Percentiles rank a stretch among this genome's conserved stretches.
Conservation (phyloP, 2,797 vertebrate species). For the Acomys russatus region DNA sequence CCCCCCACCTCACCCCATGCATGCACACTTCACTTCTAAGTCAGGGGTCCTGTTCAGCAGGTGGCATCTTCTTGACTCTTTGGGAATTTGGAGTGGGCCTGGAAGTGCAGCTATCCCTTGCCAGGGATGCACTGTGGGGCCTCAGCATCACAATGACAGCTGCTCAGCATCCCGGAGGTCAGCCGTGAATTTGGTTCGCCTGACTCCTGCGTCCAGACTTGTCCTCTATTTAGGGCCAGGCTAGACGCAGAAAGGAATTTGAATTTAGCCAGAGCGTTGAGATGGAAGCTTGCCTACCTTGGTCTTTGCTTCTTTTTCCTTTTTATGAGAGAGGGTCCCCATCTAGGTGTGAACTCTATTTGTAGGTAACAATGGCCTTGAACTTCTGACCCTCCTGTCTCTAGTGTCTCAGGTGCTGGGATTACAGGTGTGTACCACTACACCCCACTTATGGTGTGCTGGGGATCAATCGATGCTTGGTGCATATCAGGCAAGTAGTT, state of each 20-base stretch:
- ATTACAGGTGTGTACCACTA: no score
- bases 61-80: conserved; percentile 43
- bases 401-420: neutral
- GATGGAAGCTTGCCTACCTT: neutral
- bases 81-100: neutral
- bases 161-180: neutral
- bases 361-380: neutral
- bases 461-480: no score
- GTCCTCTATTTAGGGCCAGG: neutral
- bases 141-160: neutral
- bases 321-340: neutral
- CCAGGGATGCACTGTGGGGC: neutral
- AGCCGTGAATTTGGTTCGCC: neutral
- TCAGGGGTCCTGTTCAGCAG: conserved; percentile 72
- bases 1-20: neutral
- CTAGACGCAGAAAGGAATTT: neutral
- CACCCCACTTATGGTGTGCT: neutral
- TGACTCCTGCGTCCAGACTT: neutral
- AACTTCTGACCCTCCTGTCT: neutral
- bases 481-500: no score
- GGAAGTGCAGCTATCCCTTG: neutral
- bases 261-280: neutral
- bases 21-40: conserved; percentile 70
- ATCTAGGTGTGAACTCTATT: neutral
- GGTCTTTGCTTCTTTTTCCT: neutral